phyloP scores from a whole-genome alignment of 92 coral and sea anemone genomes.

The Phymanthus crucifer region DNA sequence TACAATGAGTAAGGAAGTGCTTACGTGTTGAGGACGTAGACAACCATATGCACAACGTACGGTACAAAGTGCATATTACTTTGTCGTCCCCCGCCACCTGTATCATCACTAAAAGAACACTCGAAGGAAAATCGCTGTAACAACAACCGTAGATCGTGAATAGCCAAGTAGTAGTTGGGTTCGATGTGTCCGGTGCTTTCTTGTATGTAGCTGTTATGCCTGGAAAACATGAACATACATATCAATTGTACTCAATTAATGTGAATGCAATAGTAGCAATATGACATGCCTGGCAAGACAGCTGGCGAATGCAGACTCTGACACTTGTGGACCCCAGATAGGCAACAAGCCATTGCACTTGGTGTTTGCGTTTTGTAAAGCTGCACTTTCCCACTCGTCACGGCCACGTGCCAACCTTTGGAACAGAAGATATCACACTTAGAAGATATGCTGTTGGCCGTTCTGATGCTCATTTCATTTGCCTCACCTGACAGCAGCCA shows the following conservation, averaged over 20 bases:
- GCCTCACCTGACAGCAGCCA: conserved; percentile 95
- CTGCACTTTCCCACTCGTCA: conserved; percentile 99
- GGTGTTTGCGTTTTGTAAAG: conserved; percentile 96
- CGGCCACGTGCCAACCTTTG: conserved; percentile 80
- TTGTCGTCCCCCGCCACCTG: conserved; percentile 98
- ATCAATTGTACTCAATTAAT: neutral
- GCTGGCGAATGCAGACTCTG: conserved; percentile 98
- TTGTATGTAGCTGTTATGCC: conserved; percentile 98
- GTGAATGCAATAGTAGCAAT: neutral
- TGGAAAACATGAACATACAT: conserved; percentile 13
- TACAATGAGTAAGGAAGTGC: conserved; percentile 23
- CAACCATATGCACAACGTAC: conserved; percentile 90
- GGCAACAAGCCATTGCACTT: conserved; percentile 97
- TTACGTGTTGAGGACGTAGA: conserved; percentile 93
- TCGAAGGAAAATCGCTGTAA: conserved; percentile 91
- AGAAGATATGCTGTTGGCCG: neutral
- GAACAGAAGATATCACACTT: neutral
- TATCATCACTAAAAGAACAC: conserved; percentile 93
- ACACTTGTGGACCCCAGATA: conserved; percentile 98
- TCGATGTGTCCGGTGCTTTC: conserved; percentile 97
- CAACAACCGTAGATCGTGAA: conserved; percentile 91
- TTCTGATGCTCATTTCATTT: neutral
- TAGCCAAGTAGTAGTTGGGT: conserved; percentile 86
- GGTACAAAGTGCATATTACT: conserved; percentile 95
- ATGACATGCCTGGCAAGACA: conserved; percentile 86